Conservation (phyloP, 1,140 invertebrate species). For the Macrocentrus cingulum region DNA sequence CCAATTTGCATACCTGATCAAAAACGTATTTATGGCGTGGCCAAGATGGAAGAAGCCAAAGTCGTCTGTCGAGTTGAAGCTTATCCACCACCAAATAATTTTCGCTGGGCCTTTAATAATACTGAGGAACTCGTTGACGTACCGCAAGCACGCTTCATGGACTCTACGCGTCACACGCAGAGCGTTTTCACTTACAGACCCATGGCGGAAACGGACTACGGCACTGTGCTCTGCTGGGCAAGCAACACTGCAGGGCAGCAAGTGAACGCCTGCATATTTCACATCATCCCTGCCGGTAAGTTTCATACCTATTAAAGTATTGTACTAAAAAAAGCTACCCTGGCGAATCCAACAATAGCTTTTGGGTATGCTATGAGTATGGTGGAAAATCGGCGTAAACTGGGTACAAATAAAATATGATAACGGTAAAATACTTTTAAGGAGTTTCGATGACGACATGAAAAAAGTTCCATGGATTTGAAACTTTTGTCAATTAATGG, state of each 20-base stretch:
- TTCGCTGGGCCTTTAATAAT: conserved; percentile 89
- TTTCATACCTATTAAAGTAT: conserved; percentile 21
- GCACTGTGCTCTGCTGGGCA: conserved; percentile 68
- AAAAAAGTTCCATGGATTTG: too few species aligned
- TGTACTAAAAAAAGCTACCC: too few species aligned
- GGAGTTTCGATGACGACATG: too few species aligned
- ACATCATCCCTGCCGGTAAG: conserved; percentile 69
- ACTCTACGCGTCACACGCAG: conserved; percentile 63
- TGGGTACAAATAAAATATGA: too few species aligned
- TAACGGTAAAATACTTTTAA: too few species aligned
- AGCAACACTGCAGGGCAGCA: conserved; percentile 71
- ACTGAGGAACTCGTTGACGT: conserved; percentile 79
- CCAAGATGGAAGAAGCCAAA: conserved; percentile 76
- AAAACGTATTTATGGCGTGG: conserved; percentile 81
- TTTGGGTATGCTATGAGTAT: too few species aligned
- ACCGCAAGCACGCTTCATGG: conserved; percentile 64
- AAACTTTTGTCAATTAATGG: too few species aligned
- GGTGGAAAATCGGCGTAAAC: too few species aligned
- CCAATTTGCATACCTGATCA: conserved; percentile 79
- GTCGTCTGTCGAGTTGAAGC: conserved; percentile 85
- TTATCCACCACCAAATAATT: conserved; percentile 78
- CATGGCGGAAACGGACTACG: conserved; percentile 74
- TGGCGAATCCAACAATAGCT: too few species aligned
- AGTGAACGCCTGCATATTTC: conserved; percentile 68
- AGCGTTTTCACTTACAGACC: conserved; percentile 80